Conservation (phyloP, 2,797 vertebrate species). For the Percopsis omiscomaycus region DNA sequence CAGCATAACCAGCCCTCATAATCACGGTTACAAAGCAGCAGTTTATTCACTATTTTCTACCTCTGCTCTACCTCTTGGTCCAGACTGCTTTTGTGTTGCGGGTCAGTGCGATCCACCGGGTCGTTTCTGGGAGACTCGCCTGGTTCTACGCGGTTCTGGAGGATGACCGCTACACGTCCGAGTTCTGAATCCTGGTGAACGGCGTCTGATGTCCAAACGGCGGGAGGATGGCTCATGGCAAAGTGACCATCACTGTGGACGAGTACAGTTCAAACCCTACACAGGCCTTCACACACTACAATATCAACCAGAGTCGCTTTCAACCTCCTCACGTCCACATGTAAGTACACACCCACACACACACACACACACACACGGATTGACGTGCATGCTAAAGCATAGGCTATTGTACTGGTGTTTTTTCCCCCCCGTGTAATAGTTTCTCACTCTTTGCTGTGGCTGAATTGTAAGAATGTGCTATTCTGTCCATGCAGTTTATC, state of each 20-base stretch:
- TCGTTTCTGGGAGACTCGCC: conserved; percentile 42
- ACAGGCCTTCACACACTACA: conserved; percentile 97
- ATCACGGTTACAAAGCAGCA: conserved; percentile 30
- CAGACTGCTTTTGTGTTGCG: conserved; percentile 54
- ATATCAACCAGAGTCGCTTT: conserved; percentile 98
- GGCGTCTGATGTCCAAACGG: conserved; percentile 88
- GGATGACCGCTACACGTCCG: conserved; percentile 80
- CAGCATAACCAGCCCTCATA: not conserved
- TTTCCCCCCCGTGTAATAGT: not conserved
- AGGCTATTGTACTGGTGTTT: not conserved
- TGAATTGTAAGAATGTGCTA: conserved; percentile 21
- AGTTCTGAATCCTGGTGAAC: conserved; percentile 87
- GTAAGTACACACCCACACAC: conserved; percentile 76
- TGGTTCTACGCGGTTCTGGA: conserved; percentile 69
- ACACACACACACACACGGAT: conserved; percentile 6
- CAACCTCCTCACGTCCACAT: conserved; percentile 96
- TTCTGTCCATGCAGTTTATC: conserved; percentile 34
- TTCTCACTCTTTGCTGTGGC: too few species aligned
- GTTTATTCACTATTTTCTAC: conserved; percentile 13
- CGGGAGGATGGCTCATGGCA: conserved; percentile 98
- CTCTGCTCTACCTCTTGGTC: conserved; percentile 26
- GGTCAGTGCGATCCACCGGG: conserved; percentile 29
- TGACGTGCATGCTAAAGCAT: too few species aligned
- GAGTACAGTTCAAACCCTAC: conserved; percentile 98
- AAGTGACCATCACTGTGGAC: conserved; percentile 95